Evolutionary conservation across 2,113 vertebrate genomes (phyloP).

Genomic region (Poeciliopsis occidentalis): DNA sequence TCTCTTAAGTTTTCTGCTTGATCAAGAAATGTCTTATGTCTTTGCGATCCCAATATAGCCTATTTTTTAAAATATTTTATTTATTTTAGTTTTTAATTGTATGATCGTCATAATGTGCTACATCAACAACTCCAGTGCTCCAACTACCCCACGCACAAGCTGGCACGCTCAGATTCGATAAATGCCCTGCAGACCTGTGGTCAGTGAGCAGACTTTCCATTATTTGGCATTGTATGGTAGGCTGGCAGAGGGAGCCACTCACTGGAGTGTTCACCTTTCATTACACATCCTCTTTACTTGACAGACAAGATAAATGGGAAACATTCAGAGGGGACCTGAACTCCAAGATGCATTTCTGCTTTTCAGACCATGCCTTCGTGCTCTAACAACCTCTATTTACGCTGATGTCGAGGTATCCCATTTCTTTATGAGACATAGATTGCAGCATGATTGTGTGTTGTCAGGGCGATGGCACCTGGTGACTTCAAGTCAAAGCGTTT

Average conservation of each 20-base stretch:
- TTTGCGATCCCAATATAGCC: neutral
- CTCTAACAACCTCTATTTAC: slow-evolving; percentile 67
- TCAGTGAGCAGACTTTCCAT: slow-evolving; percentile 50
- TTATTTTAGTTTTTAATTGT: too few species aligned
- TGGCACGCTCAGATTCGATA: neutral
- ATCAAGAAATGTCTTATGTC: neutral
- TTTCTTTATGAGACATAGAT: slow-evolving; percentile 47
- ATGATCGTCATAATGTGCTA: too few species aligned
- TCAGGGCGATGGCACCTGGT: slow-evolving; percentile 19
- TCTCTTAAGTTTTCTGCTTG: neutral
- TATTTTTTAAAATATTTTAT: too few species aligned
- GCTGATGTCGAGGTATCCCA: slow-evolving; percentile 44
- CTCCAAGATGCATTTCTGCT: slow-evolving; percentile 70
- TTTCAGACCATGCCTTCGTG: slow-evolving; percentile 53
- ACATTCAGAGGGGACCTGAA: slow-evolving; percentile 69
- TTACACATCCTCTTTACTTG: slow-evolving; percentile 68
- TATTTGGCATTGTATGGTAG: slow-evolving; percentile 45
- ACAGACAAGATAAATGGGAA: slow-evolving; percentile 76
- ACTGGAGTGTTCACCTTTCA: slow-evolving; percentile 73
- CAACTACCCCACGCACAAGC: neutral
- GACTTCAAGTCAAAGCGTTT: slow-evolving; percentile 26
- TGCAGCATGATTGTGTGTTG: slow-evolving; percentile 37
- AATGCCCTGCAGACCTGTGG: slow-evolving; percentile 13
- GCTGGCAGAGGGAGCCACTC: slow-evolving; percentile 50
- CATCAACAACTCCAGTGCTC: slow-evolving; percentile 1